Base-by-base conservation (phyloP, 35 echinoderm and acorn worm genomes). In the Acanthaster planci region DNA sequence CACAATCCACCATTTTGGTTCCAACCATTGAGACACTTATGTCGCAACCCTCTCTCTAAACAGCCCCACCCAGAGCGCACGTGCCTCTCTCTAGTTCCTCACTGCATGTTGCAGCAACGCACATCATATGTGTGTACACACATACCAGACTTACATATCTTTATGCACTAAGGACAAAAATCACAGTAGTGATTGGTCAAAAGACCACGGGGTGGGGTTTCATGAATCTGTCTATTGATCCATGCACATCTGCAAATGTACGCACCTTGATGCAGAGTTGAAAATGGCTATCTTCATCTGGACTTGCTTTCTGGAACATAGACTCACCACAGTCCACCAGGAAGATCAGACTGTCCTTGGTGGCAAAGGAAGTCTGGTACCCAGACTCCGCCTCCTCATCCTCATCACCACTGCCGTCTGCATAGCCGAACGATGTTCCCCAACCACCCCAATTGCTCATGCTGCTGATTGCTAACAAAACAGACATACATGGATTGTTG, bases 181-280 rank as follows among this genome's bases (percentile, higher is more conserved):
- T 57, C 12, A 57, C 55, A 57, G 22, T 57, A 14, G 12, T 57
- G 22, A 12, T 57, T 57, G 55, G 12, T n/a, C n/a, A n/a, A n/a
- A n/a, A n/a, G n/a, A n/a, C n/a, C n/a, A n/a, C n/a, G n/a, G n/a
- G n/a, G n/a, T n/a, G n/a, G n/a, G n/a, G n/a, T n/a, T n/a, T n/a
- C n/a, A n/a, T n/a, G n/a, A n/a, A n/a, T n/a, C n/a, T 14, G 12
- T 57, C 22, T 12, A 14, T 57, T n/a, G 22, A 57, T 14, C 55
- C 12, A 57, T 57, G 12, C 22, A 57, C 22, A 14, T 7, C 60
- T 27, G 60, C 4, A 3, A 68, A 23, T 7, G 37, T 38, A 26
- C 26, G n/a, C 67, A 97, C 95, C 91, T 93, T 93, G 40, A 97
- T 85, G 37, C 95, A 93, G 14, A 93, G 88, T 23, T 97, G 91